phyloP scores from a whole-genome alignment of 2,113 vertebrate genomes.

The Puma concolor region DNA sequence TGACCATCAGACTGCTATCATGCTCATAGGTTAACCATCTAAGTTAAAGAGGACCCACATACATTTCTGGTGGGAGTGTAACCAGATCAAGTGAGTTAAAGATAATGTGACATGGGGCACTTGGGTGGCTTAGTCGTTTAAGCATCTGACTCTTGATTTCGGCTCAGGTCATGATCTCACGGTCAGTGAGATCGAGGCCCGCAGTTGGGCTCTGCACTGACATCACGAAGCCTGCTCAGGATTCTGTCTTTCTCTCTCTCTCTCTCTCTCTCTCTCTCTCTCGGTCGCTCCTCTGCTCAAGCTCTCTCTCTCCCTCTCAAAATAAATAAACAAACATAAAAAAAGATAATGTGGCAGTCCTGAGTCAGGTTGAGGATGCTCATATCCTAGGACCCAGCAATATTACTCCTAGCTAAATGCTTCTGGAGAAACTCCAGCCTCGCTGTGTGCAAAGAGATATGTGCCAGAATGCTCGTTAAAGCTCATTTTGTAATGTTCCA shows the following conservation, averaged over 20 bases:
- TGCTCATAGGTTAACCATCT: not conserved
- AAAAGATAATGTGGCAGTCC: not conserved
- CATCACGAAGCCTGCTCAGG: no score
- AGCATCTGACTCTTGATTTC: no score
- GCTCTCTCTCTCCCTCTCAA: no score
- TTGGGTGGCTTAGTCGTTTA: no score
- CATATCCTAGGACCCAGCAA: not conserved
- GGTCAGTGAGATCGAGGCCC: no score
- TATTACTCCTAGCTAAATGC: no score
- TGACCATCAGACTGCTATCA: not conserved
- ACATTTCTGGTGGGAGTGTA: not conserved
- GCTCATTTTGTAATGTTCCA: not conserved
- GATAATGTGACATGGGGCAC: not conserved
- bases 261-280: no score
- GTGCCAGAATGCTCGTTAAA: not conserved
- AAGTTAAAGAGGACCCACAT: not conserved
- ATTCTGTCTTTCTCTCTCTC: no score
- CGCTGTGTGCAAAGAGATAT: not conserved
- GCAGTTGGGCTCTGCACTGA: no score
- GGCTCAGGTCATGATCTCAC: no score
- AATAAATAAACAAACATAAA: no score
- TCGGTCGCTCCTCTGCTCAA: no score
- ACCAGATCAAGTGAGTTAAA: not conserved
- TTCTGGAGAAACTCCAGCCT: not conserved
- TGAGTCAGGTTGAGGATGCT: not conserved